Evolutionary conservation across 2,113 vertebrate species (phyloP).

Genomic region (Boleophthalmus pectinirostris): DNA sequence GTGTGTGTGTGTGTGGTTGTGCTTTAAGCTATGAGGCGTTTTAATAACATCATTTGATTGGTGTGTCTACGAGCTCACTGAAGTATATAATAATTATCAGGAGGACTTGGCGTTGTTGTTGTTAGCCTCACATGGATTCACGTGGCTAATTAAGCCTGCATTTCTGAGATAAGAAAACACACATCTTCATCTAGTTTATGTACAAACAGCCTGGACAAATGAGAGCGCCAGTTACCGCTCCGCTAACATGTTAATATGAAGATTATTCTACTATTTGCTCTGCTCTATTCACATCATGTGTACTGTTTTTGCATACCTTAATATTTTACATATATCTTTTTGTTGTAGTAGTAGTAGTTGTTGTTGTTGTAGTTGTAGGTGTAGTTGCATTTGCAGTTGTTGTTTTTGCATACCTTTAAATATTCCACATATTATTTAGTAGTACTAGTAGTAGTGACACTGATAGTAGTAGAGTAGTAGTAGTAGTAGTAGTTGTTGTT

Average conservation of each 20-base stretch:
- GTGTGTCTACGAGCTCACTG: constrained; percentile 48
- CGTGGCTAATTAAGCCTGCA: constrained; percentile 59
- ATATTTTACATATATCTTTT: not conserved
- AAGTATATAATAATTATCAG: constrained; percentile 66
- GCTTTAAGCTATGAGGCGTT: constrained; percentile 10
- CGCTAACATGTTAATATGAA: constrained; percentile 26
- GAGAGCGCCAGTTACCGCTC: constrained; percentile 18
- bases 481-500: too few relatives aligned
- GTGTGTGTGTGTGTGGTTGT: constrained; percentile 24
- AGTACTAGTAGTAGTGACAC: too few relatives aligned
- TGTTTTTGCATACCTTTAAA: too few relatives aligned
- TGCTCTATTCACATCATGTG: not conserved
- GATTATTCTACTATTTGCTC: not conserved
- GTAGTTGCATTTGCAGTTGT: too few relatives aligned
- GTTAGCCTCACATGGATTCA: constrained; percentile 43
- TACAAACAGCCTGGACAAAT: constrained; percentile 35
- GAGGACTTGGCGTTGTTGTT: constrained; percentile 42
- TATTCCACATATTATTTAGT: too few relatives aligned
- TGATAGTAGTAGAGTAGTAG: too few relatives aligned
- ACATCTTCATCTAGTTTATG: constrained; percentile 29
- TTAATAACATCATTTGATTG: constrained; percentile 51
- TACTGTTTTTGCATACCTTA: not conserved
- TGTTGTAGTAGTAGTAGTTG: too few relatives aligned
- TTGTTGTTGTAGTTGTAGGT: too few relatives aligned
- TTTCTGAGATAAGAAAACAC: constrained; percentile 51